These are phyloP conservation scores for Aegithalos caudatus DNA, from an alignment of 2,113 vertebrate species.

Conservation along the genomic window DNA sequence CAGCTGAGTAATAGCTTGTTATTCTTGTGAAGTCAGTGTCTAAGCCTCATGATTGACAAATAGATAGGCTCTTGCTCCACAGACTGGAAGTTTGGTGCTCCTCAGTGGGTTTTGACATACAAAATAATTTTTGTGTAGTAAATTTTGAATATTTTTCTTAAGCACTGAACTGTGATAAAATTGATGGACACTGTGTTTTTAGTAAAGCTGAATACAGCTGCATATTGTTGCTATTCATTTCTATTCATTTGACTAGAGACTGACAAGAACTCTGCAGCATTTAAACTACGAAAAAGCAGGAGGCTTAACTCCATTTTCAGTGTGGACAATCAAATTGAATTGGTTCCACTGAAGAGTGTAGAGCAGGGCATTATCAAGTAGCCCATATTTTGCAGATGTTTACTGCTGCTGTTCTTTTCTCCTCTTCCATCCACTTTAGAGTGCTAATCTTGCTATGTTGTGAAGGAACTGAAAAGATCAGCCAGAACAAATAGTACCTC, in stretches of 20 bases:
- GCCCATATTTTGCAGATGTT: not conserved
- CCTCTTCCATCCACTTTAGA: not conserved
- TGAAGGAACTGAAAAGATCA: not conserved
- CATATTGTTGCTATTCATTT: not conserved
- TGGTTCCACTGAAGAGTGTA: not conserved
- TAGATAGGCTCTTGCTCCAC: not conserved
- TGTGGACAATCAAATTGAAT: not conserved
- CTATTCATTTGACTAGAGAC: not conserved
- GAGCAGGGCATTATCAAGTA: not conserved
- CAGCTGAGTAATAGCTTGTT: not conserved
- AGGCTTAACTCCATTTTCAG: not conserved
- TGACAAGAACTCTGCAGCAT: not conserved
- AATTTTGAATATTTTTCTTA: not conserved
- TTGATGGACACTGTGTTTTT: not conserved
- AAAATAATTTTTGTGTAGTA: not conserved
- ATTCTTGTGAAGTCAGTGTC: not conserved
- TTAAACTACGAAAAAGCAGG: not conserved
- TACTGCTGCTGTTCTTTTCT: not conserved
- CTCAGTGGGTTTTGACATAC: not conserved
- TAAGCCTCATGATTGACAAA: not conserved
- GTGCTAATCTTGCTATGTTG: not conserved
- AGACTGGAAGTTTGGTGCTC: not conserved
- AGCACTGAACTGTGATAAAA: not conserved
- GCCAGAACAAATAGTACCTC: not conserved
- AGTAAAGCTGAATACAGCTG: not conserved